Percentiles rank a stretch among this genome's conserved stretches.
Evolutionary conservation across 2,888 invertebrate genomes (phyloP).

Genomic region (Dusona sp.): DNA sequence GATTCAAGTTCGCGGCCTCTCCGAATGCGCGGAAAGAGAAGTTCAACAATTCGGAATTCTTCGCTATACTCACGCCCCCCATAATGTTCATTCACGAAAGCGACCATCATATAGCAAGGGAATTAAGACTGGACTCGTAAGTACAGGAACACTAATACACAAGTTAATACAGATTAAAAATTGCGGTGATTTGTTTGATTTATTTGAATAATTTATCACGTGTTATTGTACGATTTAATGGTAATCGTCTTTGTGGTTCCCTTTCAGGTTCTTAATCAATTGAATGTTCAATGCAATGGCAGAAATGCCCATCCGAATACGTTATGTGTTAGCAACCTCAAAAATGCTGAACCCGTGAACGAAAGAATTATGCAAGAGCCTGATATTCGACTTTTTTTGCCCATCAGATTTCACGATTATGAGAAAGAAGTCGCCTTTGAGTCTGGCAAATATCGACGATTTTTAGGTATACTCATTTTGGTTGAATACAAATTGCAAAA

Average conservation of each 20-base stretch:
- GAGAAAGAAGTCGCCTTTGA: constrained; percentile 90
- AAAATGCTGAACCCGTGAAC: constrained; percentile 90
- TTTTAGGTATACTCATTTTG: constrained; percentile 88
- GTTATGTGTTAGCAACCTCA: constrained; percentile 91
- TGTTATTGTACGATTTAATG: not conserved
- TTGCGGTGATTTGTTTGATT: not conserved
- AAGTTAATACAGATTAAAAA: not conserved
- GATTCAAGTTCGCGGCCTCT: constrained; percentile 85
- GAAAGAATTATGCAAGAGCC: constrained; percentile 90
- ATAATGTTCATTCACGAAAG: constrained; percentile 76
- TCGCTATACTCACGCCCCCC: constrained; percentile 79
- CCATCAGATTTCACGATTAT: constrained; percentile 92
- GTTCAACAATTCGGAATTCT: constrained; percentile 85
- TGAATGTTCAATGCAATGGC: constrained; percentile 91
- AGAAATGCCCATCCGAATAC: constrained; percentile 86
- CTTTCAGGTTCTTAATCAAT: constrained; percentile 90
- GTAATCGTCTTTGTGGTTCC: constrained; percentile 20
- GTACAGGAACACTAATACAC: constrained; percentile 78
- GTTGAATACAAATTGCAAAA: too few species aligned
- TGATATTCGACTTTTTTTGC: constrained; percentile 92
- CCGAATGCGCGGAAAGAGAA: constrained; percentile 82
- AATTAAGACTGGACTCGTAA: constrained; percentile 82
- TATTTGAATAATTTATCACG: not conserved
- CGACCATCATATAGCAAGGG: constrained; percentile 79
- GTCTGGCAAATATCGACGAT: constrained; percentile 89